Evolutionary conservation across 1,140 invertebrate genomes (phyloP).

Genomic region (Anadara kagoshimensis): DNA sequence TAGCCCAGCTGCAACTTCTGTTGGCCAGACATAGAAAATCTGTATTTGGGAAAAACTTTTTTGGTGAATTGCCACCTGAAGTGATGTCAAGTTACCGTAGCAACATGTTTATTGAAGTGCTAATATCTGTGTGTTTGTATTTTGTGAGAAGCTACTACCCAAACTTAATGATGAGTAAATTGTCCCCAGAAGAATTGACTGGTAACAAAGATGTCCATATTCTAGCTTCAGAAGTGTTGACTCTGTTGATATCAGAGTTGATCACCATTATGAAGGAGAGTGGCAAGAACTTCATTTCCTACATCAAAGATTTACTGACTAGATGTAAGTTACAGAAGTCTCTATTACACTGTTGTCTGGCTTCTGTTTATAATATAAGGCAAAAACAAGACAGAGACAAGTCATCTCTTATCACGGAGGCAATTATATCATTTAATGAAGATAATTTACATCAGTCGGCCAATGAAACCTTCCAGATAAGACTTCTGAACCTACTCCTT

Average conservation of each 20-base stretch:
- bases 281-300: constrained; percentile 86
- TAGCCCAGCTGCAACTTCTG: constrained; percentile 79
- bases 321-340: constrained; percentile 93
- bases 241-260: constrained; percentile 85
- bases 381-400: constrained; percentile 44
- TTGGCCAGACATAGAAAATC: constrained; percentile 87
- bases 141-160: constrained; percentile 89
- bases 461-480: constrained; percentile 86
- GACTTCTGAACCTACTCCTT: constrained; percentile 83
- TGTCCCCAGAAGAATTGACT: constrained; percentile 83
- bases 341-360: constrained; percentile 88
- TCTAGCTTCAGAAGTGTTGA: constrained; percentile 84
- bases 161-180: constrained; percentile 79
- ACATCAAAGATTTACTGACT: constrained; percentile 86
- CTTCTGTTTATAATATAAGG: constrained; percentile 82
- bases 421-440: constrained; percentile 89
- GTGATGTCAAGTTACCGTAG: constrained; percentile 78
- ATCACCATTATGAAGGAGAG: constrained; percentile 88
- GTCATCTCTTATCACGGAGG: constrained; percentile 84
- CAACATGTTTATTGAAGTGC: constrained; percentile 88
- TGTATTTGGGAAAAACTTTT: constrained; percentile 86
- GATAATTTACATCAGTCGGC: constrained; percentile 77
- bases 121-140: constrained; percentile 87
- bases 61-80: constrained; percentile 79
- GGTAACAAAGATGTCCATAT: constrained; percentile 86